phyloP scores from a whole-genome alignment of 2,888 invertebrate genomes.

The Hanleya hanleyi region DNA sequence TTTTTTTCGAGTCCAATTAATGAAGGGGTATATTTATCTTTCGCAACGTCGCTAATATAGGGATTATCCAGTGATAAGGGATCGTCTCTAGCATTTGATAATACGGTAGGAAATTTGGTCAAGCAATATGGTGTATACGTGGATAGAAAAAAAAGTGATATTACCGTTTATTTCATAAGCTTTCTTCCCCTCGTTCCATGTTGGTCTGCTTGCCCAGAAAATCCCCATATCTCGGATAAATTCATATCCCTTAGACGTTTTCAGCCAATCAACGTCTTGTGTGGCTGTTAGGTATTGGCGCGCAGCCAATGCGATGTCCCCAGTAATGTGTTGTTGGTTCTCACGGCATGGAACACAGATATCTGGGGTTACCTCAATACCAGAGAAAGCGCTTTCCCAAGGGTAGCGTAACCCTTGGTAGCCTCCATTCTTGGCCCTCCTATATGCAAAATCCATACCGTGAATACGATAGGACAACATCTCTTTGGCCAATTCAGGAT shows the following conservation, averaged over 20 bases:
- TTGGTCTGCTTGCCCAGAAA: constrained; percentile 60
- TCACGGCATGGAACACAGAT: constrained; percentile 29
- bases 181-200: constrained; percentile 40
- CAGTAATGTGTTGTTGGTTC: constrained; percentile 57
- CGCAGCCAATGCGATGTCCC: constrained; percentile 65
- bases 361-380: constrained; percentile 43
- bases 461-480: constrained; percentile 44
- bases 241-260: constrained; percentile 50
- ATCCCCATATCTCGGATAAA: constrained; percentile 61
- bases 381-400: constrained; percentile 53
- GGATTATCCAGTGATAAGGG: no score
- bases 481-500: constrained; percentile 47
- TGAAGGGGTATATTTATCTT: no score
- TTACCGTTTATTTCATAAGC: constrained; percentile 65
- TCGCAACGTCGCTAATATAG: no score
- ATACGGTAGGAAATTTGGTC: no score
- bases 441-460: constrained; percentile 31
- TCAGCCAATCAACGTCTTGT: constrained; percentile 58
- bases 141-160: no score
- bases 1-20: no score
- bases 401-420: constrained; percentile 45
- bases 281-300: constrained; percentile 67
- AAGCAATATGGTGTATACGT: no score
- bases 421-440: constrained; percentile 34
- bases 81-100: no score